Percentiles rank a stretch among this genome's conserved stretches.
These are phyloP conservation scores for Drosophila silvestris DNA, from an alignment of 2,888 invertebrate genomes.

Conservation along the genomic window DNA sequence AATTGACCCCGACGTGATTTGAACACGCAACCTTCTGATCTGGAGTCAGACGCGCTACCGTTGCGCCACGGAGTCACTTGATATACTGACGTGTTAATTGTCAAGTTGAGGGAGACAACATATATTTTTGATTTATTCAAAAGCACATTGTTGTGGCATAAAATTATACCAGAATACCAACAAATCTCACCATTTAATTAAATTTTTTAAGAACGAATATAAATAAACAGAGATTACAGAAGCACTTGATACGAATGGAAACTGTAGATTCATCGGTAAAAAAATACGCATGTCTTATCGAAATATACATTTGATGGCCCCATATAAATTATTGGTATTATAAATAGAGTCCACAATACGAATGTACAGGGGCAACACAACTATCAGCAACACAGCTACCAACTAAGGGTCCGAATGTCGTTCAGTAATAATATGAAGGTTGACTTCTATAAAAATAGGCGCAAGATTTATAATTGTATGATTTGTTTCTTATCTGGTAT, in stretches of 20 bases:
- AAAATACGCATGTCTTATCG: slow-evolving; percentile 9
- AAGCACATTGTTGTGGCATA: background rate
- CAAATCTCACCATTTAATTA: background rate
- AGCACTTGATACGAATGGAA: slow-evolving; percentile 12
- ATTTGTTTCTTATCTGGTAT: background rate
- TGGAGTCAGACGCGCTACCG: slow-evolving; percentile 77
- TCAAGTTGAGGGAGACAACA: slow-evolving; percentile 10
- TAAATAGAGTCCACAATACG: background rate
- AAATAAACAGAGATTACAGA: slow-evolving; percentile 8
- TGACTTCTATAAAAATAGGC: background rate
- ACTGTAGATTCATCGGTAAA: no score
- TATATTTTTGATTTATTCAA: slow-evolving; percentile 1
- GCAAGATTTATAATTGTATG: background rate
- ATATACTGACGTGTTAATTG: accelerated
- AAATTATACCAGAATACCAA: background rate
- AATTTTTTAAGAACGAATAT: background rate
- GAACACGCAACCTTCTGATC: slow-evolving; percentile 79
- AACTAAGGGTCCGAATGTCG: accelerated
- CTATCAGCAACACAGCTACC: no score
- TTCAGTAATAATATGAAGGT: background rate
- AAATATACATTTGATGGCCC: background rate
- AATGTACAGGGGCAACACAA: background rate
- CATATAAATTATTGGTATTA: background rate
- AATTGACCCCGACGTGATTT: slow-evolving; percentile 76
- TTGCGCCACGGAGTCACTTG: slow-evolving; percentile 73